These are phyloP conservation scores for Phyto melanocephala DNA, from an alignment of 2,888 invertebrate genomes.

Conservation along the genomic window DNA sequence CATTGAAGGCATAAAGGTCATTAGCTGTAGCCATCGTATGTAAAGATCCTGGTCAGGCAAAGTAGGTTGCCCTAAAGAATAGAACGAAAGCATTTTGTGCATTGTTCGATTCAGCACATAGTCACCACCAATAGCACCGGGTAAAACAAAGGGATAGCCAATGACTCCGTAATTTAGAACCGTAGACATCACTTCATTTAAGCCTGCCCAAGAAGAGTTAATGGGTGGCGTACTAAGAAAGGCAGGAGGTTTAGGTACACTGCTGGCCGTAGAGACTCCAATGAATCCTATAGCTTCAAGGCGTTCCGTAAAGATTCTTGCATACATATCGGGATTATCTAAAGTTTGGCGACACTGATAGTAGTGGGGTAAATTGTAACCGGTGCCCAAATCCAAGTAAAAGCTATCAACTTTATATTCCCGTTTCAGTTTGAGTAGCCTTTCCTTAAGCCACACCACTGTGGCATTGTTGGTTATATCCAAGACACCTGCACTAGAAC, in stretches of 20 bases:
- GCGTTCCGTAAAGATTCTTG: slow-evolving; percentile 82
- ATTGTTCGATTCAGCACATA: slow-evolving; percentile 81
- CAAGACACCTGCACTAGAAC: slow-evolving; percentile 89
- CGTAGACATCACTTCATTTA: slow-evolving; percentile 90
- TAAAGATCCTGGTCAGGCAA: slow-evolving; percentile 90
- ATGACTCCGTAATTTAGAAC: slow-evolving; percentile 92
- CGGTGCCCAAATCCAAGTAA: slow-evolving; percentile 89
- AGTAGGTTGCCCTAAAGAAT: slow-evolving; percentile 80
- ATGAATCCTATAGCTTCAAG: slow-evolving; percentile 82
- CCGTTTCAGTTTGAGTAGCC: slow-evolving; percentile 85
- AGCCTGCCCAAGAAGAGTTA: slow-evolving; percentile 92
- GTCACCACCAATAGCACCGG: slow-evolving; percentile 96
- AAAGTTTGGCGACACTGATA: slow-evolving; percentile 87
- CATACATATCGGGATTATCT: slow-evolving; percentile 90
- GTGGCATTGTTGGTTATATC: slow-evolving; percentile 92
- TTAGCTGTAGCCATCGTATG: slow-evolving; percentile 93
- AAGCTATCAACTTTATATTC: slow-evolving; percentile 91
- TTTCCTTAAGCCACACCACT: slow-evolving; percentile 87
- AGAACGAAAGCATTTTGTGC: slow-evolving; percentile 80
- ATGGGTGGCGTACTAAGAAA: slow-evolving; percentile 92
- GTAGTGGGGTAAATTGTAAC: slow-evolving; percentile 91
- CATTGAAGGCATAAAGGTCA: slow-evolving; percentile 94
- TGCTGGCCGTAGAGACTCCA: slow-evolving; percentile 90
- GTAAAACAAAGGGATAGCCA: slow-evolving; percentile 95
- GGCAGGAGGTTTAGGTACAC: slow-evolving; percentile 89